Base-by-base conservation (phyloP, 2,113 vertebrate genomes). In the Oncorhynchus mykiss region DNA sequence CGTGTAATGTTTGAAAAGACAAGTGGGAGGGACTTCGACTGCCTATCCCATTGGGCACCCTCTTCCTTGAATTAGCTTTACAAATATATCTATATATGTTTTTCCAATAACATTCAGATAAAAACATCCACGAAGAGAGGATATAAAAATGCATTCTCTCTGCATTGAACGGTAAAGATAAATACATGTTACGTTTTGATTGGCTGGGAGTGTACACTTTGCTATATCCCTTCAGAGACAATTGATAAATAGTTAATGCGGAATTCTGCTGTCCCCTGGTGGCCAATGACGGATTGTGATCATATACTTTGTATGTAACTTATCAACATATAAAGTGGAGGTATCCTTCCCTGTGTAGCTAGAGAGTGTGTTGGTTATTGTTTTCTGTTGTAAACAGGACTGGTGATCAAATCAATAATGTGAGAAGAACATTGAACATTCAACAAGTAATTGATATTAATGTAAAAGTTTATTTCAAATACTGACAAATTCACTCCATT, bases 391-490 rank as follows among this genome's bases (percentile, higher is more conserved):
- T 62, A 62, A 22, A n/a, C 18, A 62, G 18, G n/a, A 22, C 16
- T 62, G 59, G 59, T 54, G 12, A 54, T 68, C 29, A 34, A 24
- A 65, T 34, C 72, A 9, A 45, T 45, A 45, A 14, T 22, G 45
- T 51, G 7, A 22, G 45, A 27, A 29, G 5, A 73, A 27, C 3
- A 68, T 45, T 45, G 39, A 27, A 67, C 20, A 67, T 4, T 24
- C 39, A 51, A 62, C 75, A 69, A 49, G 11, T 0, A 67, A 18
- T 18, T 84, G 1, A 71, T 86, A 82, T 45, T 45, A 2, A 45
- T 94, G 93, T 91, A 93, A 94, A 94, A 94, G 84, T 94, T 93
- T 93, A 94, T 93, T 94, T 92, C 83, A 93, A 91, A 93, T 92
- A 92, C 91, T 91, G 91, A 92, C 91, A 92, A 91, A 90, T 83